These are phyloP conservation scores for Prochilodus magdalenae DNA, from an alignment of 2,113 vertebrate genomes.

Conservation along the genomic window DNA sequence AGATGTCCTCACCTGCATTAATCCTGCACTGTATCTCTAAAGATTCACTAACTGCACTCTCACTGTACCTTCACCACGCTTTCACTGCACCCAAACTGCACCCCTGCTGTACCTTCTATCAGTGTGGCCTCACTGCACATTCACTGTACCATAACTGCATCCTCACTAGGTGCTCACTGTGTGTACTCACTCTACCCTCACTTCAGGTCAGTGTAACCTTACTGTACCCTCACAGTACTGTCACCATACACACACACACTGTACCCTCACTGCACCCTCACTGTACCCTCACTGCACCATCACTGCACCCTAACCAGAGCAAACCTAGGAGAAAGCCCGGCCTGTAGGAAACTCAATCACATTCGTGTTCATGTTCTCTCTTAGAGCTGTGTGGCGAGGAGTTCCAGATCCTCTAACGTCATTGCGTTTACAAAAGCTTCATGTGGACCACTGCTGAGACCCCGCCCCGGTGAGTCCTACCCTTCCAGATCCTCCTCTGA, in stretches of 20 bases:
- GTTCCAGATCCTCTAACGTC: conserved; percentile 45
- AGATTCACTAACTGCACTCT: too few relatives aligned
- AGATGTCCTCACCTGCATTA: not conserved
- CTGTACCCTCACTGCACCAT: not conserved
- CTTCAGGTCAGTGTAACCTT: too few relatives aligned
- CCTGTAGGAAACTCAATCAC: too few relatives aligned
- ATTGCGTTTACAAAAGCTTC: conserved; percentile 45
- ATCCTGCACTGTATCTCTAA: not conserved
- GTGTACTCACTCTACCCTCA: not conserved
- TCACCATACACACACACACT: not conserved
- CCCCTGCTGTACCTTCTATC: not conserved
- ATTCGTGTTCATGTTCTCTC: not conserved
- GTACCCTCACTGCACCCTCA: not conserved
- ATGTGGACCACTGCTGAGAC: conserved; percentile 57
- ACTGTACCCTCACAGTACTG: not conserved
- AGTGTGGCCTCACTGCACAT: not conserved
- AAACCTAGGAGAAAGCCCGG: too few relatives aligned
- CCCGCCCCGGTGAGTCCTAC: conserved; percentile 52
- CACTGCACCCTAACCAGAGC: not conserved
- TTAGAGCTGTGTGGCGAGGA: conserved; percentile 38
- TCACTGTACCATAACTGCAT: not conserved
- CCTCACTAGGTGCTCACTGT: not conserved
- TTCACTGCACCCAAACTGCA: not conserved
- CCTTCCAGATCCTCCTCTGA: not conserved
- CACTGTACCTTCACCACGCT: not conserved